Evolutionary conservation across 1,140 invertebrate genomes (phyloP), one percentile per base, ranked within the genome.

Genomic region (Diplogasteroides magnus): DNA sequence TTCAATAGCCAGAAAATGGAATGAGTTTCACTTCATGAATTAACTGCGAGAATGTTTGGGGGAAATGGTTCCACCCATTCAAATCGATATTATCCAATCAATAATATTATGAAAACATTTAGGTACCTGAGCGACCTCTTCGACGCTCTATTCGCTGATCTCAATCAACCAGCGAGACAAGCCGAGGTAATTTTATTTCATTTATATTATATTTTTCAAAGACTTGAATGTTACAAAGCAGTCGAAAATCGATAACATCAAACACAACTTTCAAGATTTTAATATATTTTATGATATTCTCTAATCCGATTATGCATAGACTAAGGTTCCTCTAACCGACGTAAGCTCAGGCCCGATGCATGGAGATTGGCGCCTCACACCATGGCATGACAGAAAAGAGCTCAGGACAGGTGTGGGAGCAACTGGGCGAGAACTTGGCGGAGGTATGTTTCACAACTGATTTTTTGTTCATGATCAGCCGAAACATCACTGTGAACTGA

Each of bases 281-380:
- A n/a, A n/a, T 61, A 29, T 61, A 26, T 27, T n/a, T 11, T 25
- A 64, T 37, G 28, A 64, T 23, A 28, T 19, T 64, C 37, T 15
- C 14, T 25, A 56, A 32, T 66, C n/a, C n/a, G n/a, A n/a, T n/a
- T n/a, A n/a, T n/a, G n/a, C n/a, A n/a, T n/a, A n/a, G n/a, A n/a
- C n/a, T n/a, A n/a, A n/a, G n/a, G n/a, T n/a, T n/a, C n/a, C n/a
- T n/a, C n/a, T n/a, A n/a, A n/a, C n/a, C n/a, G n/a, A n/a, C n/a
- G n/a, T n/a, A n/a, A n/a, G n/a, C n/a, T 26, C 31, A 70, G 70
- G 31, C 56, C 19, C 57, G 69, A 55, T 74, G 73, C 64, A 71
- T 69, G 59, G 69, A 74, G 19, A 75, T 74, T 15, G 73, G 73
- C 26, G 64, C 65, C 23, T 55, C 73, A 14, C 73, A 74, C 57